Evolutionary conservation across 2,797 vertebrate species (phyloP), one percentile per base, ranked within the genome.

Genomic region (Danio choprae): DNA sequence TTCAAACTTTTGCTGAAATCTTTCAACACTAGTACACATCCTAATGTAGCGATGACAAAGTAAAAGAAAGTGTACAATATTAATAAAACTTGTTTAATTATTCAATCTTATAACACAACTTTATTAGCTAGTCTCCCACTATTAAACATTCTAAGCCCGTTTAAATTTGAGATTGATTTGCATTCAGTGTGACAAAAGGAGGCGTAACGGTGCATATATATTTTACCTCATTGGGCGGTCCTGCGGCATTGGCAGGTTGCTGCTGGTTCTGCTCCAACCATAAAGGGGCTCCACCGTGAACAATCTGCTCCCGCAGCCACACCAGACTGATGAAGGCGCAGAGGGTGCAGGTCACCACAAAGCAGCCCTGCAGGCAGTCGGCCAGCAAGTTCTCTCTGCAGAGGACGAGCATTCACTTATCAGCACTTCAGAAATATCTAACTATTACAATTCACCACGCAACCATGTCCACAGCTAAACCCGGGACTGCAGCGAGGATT

Each of bases 301-400:
- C 96, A 0, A 99, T 99, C 91, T 99, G 98, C 81, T 99, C 98
- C 87, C 98, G 94, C 82, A 99, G 92, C 98, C 98, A 99, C 62
- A 99, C 98, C 81, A 99, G 94, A 88, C 98, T 99, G 88, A 99
- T 99, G 85, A 99, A 99, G 0, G 98, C 98, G 82, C 98, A 99
- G 51, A 99, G 92, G 0, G 97, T 99, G 92, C 98, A 99, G 0
- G 98, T 99, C 65, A 99, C 98, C 87, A 99, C 98, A 72, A 99
- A 99, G 88, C 97, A 99, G 79, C 98, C 98, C 90, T 99, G 98
- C 86, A 99, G 93, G 91, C 98, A 99, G 89, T 99, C 98, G 4
- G 97, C 98, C 87, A 99, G 91, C 88, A 99, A 92, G 92, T 99
- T 99, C 84, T 99, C 98, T 90, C 98, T 99, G 89, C 29, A 71